These are phyloP conservation scores for Nibea albiflora DNA, from an alignment of 2,113 vertebrate genomes.

Conservation along the genomic window DNA sequence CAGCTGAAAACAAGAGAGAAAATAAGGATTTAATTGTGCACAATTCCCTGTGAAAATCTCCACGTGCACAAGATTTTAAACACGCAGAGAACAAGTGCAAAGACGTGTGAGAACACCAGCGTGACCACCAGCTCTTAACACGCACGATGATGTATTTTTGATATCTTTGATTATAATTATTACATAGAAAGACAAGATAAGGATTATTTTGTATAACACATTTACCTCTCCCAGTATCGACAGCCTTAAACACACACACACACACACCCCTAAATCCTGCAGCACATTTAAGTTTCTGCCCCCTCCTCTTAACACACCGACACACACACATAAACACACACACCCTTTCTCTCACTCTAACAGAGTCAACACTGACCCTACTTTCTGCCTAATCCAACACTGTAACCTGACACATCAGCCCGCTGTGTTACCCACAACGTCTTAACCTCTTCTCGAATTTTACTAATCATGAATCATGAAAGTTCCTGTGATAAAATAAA, in stretches of 20 bases:
- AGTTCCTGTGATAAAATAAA: not conserved
- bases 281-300: constrained; percentile 36
- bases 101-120: not conserved
- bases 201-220: not conserved
- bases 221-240: constrained; percentile 28
- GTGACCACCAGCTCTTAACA: not conserved
- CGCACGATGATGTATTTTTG: too few species aligned
- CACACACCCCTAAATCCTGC: constrained; percentile 26
- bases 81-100: not conserved
- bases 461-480: not conserved
- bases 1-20: constrained; percentile 48
- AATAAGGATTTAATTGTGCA: constrained; percentile 32
- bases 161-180: too few species aligned
- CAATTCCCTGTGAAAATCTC: not conserved
- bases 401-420: constrained; percentile 7
- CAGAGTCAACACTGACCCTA: constrained; percentile 5
- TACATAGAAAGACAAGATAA: too few species aligned
- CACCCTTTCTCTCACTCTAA: not conserved
- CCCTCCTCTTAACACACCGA: constrained; percentile 21
- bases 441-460: not conserved
- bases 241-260: not conserved
- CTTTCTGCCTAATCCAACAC: not conserved
- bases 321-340: constrained; percentile 45
- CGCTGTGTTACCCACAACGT: not conserved
- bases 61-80: not conserved